Evolutionary conservation across 1,140 invertebrate species (phyloP), one percentile per base, ranked within the genome.

Genomic region (Temnothorax longispinosus): DNA sequence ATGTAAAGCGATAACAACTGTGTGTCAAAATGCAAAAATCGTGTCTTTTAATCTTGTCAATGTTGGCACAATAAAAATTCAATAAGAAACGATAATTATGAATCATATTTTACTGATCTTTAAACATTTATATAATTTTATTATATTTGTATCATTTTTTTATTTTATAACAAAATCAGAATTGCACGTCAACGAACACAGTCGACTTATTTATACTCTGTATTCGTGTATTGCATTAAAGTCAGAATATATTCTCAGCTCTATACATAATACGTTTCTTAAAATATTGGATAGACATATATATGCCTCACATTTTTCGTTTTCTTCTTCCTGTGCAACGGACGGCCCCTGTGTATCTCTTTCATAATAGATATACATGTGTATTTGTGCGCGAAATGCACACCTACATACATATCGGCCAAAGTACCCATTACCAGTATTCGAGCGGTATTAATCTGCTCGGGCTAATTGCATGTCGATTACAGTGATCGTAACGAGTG

Each of bases 401-500:
- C 50, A 78, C 44, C 35, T 56, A 52, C 58, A 56, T 71, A 52
- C 35, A 87, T 86, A 85, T 74, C 69, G 32, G 82, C 74, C 74
- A 84, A 91, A 85, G 89, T 91, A 87, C 77, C 82, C 72, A 91
- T 91, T 91, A 90, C 72, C 89, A n/a, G 47, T 76, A 86, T 90
- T 90, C 82, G 72, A 90, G 65, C 76, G 82, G 58, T 90, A 91
- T 91, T 90, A 91, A 91, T 91, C 76, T 77, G 60, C 58, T 58
- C 89, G 82, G 5, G 82, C 82, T 91, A 91, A 91, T 91, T 86
- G 89, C 89, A 86, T 90, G 89, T 91, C 89, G 89, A 91, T 91
- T 91, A 88, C 89, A 91, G 89, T 77, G 87, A 90, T 91, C 89
- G 89, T 90, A 91, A 91, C 87, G 74, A 88, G 87, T 58, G 60